These are phyloP conservation scores for Polypedilum pembai DNA, from an alignment of 1,140 invertebrate species.

Conservation along the genomic window DNA sequence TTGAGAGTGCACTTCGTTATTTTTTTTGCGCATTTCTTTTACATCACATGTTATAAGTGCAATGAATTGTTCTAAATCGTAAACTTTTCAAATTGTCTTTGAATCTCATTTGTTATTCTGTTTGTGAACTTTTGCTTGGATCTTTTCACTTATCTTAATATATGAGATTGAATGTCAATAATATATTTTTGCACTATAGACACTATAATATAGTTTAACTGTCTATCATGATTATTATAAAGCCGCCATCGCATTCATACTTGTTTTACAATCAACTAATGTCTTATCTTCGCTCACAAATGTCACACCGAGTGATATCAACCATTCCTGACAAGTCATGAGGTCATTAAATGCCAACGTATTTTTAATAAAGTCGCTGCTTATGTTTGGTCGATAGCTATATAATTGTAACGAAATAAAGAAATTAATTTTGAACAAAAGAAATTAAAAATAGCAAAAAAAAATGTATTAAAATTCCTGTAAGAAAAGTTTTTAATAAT, in stretches of 20 bases:
- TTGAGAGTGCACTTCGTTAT: too few relatives aligned
- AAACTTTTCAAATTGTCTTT: too few relatives aligned
- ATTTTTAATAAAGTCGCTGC: conserved; percentile 72
- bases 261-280: conserved; percentile 80
- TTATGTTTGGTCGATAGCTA: conserved; percentile 89
- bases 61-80: too few relatives aligned
- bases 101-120: too few relatives aligned
- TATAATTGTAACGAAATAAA: conserved; percentile 51
- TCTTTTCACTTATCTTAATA: too few relatives aligned
- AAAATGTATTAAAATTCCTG: conserved; percentile 32
- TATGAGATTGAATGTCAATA: too few relatives aligned
- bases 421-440: conserved; percentile 40
- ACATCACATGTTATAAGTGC: too few relatives aligned
- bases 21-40: too few relatives aligned
- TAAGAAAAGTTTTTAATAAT: conserved; percentile 31
- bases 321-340: conserved; percentile 78
- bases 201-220: not conserved
- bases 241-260: conserved; percentile 54
- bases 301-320: conserved; percentile 69
- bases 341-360: conserved; percentile 78
- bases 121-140: too few relatives aligned
- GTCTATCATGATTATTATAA: conserved; percentile 45
- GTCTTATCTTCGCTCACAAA: conserved; percentile 61
- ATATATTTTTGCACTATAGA: not conserved
- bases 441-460: conserved; percentile 31